Conservation (phyloP, 2,797 vertebrate species). For the Stomatorhinus walkeri region DNA sequence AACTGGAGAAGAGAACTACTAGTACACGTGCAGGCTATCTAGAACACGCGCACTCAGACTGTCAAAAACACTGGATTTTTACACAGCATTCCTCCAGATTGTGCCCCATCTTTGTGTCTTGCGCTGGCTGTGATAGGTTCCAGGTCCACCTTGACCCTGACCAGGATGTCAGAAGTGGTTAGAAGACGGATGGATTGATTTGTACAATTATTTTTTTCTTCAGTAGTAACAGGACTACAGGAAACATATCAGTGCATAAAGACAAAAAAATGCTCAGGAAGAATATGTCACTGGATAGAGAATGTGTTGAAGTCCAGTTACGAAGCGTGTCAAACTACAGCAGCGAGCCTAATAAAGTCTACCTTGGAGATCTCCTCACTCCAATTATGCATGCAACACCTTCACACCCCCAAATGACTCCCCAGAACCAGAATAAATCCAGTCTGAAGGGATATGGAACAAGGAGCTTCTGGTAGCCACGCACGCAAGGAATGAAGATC, state of each 20-base stretch:
- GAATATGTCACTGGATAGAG: not conserved
- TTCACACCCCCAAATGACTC: conserved; percentile 22
- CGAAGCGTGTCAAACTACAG: conserved; percentile 46
- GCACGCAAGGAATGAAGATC: not conserved
- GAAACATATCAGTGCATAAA: not conserved
- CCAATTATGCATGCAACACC: conserved; percentile 63
- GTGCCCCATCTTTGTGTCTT: not conserved
- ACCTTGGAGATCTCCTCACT: conserved; percentile 59
- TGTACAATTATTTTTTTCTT: not conserved
- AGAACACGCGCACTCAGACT: not conserved
- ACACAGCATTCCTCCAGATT: not conserved
- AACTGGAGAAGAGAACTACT: not conserved
- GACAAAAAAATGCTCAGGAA: conserved; percentile 28
- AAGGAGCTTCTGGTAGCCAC: not conserved
- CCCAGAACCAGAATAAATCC: not conserved
- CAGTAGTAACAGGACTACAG: not conserved
- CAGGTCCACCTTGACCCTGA: not conserved
- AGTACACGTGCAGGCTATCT: not conserved
- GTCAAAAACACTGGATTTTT: not conserved
- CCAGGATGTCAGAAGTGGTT: not conserved
- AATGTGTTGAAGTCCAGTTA: conserved; percentile 31
- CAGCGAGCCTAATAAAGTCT: conserved; percentile 52
- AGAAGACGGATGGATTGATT: not conserved
- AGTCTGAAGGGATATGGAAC: not conserved
- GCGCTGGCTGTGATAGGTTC: not conserved